Evolutionary conservation across 1,140 invertebrate species (phyloP).

Genomic region (Chrysomallon squamiferum): DNA sequence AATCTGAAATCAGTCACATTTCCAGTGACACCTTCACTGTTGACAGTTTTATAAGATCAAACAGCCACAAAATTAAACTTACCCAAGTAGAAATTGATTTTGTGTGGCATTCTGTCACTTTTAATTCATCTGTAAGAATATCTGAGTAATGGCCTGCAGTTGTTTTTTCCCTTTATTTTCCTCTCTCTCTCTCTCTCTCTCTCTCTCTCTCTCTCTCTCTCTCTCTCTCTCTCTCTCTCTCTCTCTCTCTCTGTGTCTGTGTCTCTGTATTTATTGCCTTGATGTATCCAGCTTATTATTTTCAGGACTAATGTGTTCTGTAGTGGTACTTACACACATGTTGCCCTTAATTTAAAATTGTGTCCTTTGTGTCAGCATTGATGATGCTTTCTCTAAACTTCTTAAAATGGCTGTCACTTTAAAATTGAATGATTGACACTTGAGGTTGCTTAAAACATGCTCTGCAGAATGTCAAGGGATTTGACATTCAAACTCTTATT

Average conservation of each 20-base stretch:
- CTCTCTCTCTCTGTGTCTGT: conserved; percentile 1
- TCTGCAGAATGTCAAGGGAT: too few species aligned
- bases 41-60: too few species aligned
- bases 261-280: not conserved
- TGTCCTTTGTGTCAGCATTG: not conserved
- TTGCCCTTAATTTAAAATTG: not conserved
- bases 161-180: not conserved
- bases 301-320: not conserved
- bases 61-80: too few species aligned
- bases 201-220: conserved; percentile 7
- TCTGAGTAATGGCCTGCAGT: too few species aligned
- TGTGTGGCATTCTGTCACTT: too few species aligned
- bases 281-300: not conserved
- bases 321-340: not conserved
- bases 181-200: conserved; percentile 7
- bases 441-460: too few species aligned
- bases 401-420: not conserved
- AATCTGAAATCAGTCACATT: too few species aligned
- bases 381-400: not conserved
- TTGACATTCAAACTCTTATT: too few species aligned
- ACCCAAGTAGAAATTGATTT: too few species aligned
- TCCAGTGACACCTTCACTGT: too few species aligned
- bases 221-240: conserved; percentile 3
- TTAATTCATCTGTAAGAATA: too few species aligned
- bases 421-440: not conserved